Evolutionary conservation across 2,113 vertebrate species (phyloP).

Genomic region (Thunnus maccoyii): DNA sequence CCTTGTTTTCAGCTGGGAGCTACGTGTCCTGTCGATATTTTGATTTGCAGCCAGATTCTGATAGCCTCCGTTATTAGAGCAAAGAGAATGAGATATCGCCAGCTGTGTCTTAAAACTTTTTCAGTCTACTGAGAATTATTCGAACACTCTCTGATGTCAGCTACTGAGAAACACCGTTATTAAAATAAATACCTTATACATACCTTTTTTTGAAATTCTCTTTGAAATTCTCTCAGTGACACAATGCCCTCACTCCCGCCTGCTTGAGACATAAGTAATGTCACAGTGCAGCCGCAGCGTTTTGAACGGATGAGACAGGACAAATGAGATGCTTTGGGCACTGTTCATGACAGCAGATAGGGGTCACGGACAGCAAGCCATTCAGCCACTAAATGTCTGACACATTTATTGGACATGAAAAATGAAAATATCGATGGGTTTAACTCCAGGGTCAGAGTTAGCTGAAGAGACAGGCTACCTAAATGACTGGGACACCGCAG

Average conservation of each 20-base stretch:
- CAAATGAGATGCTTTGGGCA: constrained; percentile 50
- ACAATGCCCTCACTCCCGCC: background rate
- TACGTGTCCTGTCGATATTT: constrained; percentile 50
- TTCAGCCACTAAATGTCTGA: constrained; percentile 60
- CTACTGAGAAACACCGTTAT: background rate
- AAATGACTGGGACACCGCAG: constrained; percentile 22
- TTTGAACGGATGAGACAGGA: constrained; percentile 22
- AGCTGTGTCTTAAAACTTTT: background rate
- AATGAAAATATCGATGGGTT: constrained; percentile 69
- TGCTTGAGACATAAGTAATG: constrained; percentile 5
- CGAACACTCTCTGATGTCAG: background rate
- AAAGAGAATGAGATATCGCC: constrained; percentile 9
- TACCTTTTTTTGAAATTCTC: background rate
- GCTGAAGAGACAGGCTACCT: constrained; percentile 36
- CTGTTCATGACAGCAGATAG: constrained; percentile 34
- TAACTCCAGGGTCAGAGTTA: constrained; percentile 47
- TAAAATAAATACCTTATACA: background rate
- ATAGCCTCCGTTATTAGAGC: background rate
- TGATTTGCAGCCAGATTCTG: constrained; percentile 39
- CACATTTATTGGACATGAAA: constrained; percentile 71
- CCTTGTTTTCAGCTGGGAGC: constrained; percentile 46
- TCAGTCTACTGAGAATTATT: constrained; percentile 14
- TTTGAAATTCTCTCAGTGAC: background rate
- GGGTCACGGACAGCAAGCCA: constrained; percentile 58
- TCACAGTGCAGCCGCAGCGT: background rate